phyloP scores from a whole-genome alignment of 2,113 vertebrate genomes.

The Oryzias curvinotus region DNA sequence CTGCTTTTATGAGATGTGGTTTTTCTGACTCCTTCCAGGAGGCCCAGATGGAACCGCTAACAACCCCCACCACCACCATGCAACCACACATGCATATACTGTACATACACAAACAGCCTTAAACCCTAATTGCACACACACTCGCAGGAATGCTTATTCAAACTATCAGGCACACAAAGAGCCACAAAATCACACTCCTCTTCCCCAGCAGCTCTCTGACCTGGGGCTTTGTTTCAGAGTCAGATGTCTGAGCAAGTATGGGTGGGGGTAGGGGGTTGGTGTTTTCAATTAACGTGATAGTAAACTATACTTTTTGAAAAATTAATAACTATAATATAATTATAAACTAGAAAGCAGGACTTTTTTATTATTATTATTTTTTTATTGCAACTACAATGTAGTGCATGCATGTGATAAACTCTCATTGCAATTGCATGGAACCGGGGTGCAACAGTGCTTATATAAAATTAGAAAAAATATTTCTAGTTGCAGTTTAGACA shows the following conservation, averaged over 20 bases:
- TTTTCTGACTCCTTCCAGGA: slow-evolving; percentile 98
- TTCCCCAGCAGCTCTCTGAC: slow-evolving; percentile 24
- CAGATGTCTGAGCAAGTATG: slow-evolving; percentile 18
- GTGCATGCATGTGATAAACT: slow-evolving; percentile 71
- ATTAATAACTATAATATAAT: background rate
- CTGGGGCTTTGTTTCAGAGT: slow-evolving; percentile 72
- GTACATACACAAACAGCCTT: slow-evolving; percentile 54
- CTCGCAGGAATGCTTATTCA: slow-evolving; percentile 69
- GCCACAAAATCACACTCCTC: slow-evolving; percentile 53
- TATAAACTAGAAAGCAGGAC: background rate
- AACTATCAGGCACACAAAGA: slow-evolving; percentile 59
- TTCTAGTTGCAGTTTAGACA: slow-evolving; percentile 71
- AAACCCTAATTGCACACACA: slow-evolving; percentile 71
- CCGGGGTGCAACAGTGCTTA: slow-evolving; percentile 63
- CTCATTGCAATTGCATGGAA: slow-evolving; percentile 70
- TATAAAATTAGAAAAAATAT: slow-evolving; percentile 69
- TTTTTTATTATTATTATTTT: background rate
- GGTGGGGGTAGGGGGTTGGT: background rate
- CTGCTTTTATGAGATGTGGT: slow-evolving; percentile 98
- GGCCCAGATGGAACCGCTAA: slow-evolving; percentile 97
- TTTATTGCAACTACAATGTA: slow-evolving; percentile 51
- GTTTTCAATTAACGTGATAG: slow-evolving; percentile 34
- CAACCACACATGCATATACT: slow-evolving; percentile 52
- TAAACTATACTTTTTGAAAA: slow-evolving; percentile 6
- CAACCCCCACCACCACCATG: slow-evolving; percentile 64